phyloP scores from a whole-genome alignment of 2,888 invertebrate genomes.

The Cryptus armator region DNA sequence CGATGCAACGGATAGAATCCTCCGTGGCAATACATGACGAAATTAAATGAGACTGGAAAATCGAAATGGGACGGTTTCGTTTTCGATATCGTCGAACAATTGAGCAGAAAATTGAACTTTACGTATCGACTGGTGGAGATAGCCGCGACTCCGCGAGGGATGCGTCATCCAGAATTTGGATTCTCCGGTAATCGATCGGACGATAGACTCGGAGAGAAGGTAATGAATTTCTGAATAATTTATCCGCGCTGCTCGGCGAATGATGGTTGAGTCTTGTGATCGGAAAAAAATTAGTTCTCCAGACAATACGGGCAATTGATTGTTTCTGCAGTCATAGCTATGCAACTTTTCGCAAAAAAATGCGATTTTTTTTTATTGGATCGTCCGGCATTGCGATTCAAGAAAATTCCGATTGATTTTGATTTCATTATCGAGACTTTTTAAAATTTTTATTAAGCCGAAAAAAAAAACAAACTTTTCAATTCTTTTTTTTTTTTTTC shows the following conservation, averaged over 20 bases:
- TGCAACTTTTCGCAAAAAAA: no score
- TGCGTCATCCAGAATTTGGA: neutral
- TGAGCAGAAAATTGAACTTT: conserved; percentile 93
- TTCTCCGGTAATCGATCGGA: conserved; percentile 14
- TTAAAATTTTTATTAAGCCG: no score
- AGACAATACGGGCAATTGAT: neutral
- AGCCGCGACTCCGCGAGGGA: conserved; percentile 25
- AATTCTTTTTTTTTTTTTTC: no score
- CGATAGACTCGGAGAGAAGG: neutral
- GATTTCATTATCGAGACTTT: no score
- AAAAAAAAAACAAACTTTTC: no score
- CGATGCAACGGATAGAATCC: conserved; percentile 89
- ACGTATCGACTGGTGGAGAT: conserved; percentile 87
- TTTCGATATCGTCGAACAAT: conserved; percentile 92
- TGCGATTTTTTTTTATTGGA: no score
- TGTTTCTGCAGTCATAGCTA: no score
- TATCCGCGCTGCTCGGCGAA: neutral
- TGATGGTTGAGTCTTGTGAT: neutral
- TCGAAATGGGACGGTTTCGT: conserved; percentile 89
- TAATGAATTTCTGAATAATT: neutral
- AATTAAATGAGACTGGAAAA: conserved; percentile 87
- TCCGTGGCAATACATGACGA: conserved; percentile 92
- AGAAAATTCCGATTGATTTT: no score
- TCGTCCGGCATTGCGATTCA: no score
- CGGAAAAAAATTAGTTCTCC: neutral